Base-by-base conservation (phyloP, 53 echinoderm and acorn worm species). In the Actinopyga echinites region DNA sequence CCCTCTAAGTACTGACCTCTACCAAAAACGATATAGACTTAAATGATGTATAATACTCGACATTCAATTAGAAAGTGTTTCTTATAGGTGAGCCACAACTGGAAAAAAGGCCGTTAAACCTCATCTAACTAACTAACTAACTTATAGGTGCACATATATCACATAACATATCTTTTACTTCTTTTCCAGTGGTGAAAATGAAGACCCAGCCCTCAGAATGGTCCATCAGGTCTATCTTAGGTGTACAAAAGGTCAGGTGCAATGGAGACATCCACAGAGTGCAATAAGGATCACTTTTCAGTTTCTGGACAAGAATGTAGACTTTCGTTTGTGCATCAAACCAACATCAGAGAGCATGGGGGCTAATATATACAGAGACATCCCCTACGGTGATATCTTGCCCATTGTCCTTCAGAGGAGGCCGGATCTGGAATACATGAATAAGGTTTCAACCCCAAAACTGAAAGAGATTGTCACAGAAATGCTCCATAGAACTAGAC, bases 251-350 rank as follows among this genome's bases (percentile, higher is more conserved):
- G 93, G 93, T 52, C 90, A 88, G 11, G 79, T 93, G 60, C 81
- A 84, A 37, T 93, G 93, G 91, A 78, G 42, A 26, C 91, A 88
- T 83, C 88, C 93, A 1, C 85, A 69, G 37, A 88, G 91, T 64
- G 91, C 93, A 67, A 91, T 93, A 54, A 82, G 88, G 63, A 88
- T 91, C 63, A 86, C 91, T 58, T 93, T 91, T 73, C 83, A 89
- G 82, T 86, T 88, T 55, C 45, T 83, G 77, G 88, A 88, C 83
- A 56, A 82, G 13, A 83, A 88, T 19, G 75, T 57, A 29, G 91
- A 93, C 32, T 93, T 93, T 67, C 83, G 88, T 35, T 83, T 82
- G 19, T 93, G 93, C 65, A 87, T 93, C 74, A 86, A 85, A 44
- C 91, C 89, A 2, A 67, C 91, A 26, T 53, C 86, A 12, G 34